Percentiles rank a stretch among this genome's conserved stretches.
Conservation (phyloP, 2,113 vertebrate genomes). For the Poecilia latipinna region DNA sequence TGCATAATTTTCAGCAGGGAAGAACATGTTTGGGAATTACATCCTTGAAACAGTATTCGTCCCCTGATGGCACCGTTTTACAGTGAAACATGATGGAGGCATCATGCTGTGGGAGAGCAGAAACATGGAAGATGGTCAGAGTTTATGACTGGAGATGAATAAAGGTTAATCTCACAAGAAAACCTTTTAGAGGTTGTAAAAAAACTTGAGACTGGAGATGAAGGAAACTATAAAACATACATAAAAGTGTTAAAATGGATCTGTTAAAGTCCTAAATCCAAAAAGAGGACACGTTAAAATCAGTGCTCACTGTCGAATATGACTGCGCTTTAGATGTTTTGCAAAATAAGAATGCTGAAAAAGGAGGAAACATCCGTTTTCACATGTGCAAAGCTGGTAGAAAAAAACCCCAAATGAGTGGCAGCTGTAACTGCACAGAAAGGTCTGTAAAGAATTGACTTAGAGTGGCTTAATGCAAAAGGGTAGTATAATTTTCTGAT, state of each 20-base stretch:
- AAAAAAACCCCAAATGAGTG: neutral
- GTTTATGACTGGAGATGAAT: neutral
- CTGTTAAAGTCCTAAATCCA: too few species aligned
- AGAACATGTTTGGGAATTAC: slow-evolving; percentile 18
- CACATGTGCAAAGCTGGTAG: neutral
- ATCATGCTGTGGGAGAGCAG: neutral
- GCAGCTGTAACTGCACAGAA: neutral
- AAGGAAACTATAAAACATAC: neutral
- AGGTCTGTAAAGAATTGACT: neutral
- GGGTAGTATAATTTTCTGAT: neutral
- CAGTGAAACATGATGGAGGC: too few species aligned
- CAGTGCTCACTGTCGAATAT: too few species aligned
- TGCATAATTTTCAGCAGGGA: slow-evolving; percentile 49
- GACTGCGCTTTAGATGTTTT: neutral
- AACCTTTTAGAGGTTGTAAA: neutral
- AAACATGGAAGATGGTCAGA: neutral
- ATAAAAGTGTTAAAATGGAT: too few species aligned
- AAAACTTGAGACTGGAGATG: neutral
- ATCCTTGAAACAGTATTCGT: neutral
- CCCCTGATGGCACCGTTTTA: too few species aligned
- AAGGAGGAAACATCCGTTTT: neutral
- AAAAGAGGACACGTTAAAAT: too few species aligned
- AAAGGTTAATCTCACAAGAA: neutral
- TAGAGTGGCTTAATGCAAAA: neutral
- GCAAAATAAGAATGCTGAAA: neutral